Evolutionary conservation across 1,140 invertebrate genomes (phyloP), one percentile per base, ranked within the genome.

Genomic region (Bombus balteatus): DNA sequence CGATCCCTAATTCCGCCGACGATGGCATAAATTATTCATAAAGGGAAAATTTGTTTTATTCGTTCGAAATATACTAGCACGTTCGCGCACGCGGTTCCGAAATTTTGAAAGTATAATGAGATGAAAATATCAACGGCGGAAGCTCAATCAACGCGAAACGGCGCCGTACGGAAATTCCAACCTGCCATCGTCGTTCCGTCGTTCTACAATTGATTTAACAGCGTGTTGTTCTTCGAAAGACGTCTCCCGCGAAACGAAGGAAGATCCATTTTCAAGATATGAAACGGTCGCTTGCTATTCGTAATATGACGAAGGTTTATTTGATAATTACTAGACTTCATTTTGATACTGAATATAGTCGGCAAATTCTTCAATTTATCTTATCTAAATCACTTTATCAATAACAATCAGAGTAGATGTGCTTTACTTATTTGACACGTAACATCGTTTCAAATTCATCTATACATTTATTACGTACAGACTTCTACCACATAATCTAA

Each of bases 51-150:
- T 84, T 80, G 76, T 84, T 84, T 84, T 70, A 53, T 84, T 84
- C 76, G 83, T 43, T 72, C 83, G 57, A 84, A 84, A 84, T 84
- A 47, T 72, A 80, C 66, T 34, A n/a, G 37, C 6, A 18, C 41
- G 34, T 68, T 68, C 32, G 65, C 71, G 72, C 70, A 28, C 34
- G 37, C 59, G 25, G 76, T 59, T 59, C 75, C 75, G 57, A 85
- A 85, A 80, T 80, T 59, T 80, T 85, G 76, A 72, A 84, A 80
- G 75, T 80, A 80, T 80, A 79, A 84, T 80, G 76, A 84, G 83
- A 79, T 80, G 83, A 84, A 80, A 84, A 84, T 79, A 84, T 59
- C 83, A 53, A 68, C 76, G 77, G 47, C 83, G 77, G 76, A 32
- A 15, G 76, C 76, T 71, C 79, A 72, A 85, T 81, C 72, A 75